These are phyloP conservation scores for Heterodera carotae DNA, from an alignment of 1,140 invertebrate species.

Conservation along the genomic window DNA sequence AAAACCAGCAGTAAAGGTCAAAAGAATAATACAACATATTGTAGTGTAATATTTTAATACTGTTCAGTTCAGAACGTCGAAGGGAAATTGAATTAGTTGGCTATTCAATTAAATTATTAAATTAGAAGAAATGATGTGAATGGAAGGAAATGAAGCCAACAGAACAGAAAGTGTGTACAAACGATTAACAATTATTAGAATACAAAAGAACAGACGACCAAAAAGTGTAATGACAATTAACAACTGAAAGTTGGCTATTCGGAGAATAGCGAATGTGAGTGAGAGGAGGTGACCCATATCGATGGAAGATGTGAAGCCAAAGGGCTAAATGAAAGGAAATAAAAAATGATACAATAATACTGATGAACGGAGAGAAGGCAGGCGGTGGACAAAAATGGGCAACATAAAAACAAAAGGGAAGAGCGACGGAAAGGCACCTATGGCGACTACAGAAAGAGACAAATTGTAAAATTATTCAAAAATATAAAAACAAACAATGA, in stretches of 20 bases:
- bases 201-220: background rate
- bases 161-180: no score
- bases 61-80: no score
- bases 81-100: no score
- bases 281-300: background rate
- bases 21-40: background rate
- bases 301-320: background rate
- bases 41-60: background rate
- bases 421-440: background rate
- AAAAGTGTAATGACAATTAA: background rate
- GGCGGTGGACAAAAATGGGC: no score
- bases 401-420: background rate
- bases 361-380: background rate
- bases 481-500: no score
- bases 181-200: background rate
- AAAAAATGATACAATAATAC: background rate
- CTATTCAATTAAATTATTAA: no score
- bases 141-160: no score
- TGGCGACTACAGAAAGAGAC: background rate
- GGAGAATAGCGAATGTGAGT: background rate
- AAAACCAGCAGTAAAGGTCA: no score
- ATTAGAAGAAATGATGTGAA: no score
- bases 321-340: background rate
- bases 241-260: background rate
- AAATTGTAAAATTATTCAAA: no score